Evolutionary conservation across 2,797 vertebrate genomes (phyloP), one percentile per base, ranked within the genome.

Genomic region (Gallinago solitaria): DNA sequence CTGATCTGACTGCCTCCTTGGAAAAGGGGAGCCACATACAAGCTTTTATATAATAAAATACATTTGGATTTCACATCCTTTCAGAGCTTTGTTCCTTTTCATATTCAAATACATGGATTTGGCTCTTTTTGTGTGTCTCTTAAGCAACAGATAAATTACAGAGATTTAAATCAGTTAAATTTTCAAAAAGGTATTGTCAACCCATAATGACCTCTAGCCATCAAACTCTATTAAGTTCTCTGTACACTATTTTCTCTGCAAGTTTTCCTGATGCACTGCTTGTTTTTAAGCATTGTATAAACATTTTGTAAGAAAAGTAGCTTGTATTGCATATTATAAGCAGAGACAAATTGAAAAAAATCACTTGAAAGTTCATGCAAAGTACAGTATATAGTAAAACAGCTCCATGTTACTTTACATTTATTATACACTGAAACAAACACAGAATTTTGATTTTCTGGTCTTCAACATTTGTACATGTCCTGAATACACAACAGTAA

Each of bases 291-390:
- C 33, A 75, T 39, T 50, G 41, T 9, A n/a, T 9, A 56, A 87
- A 83, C 4, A 85, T 51, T 53, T 78, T 24, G 56, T 57, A 56
- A 90, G 70, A 68, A 88, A 90, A 87, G 50, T 5, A 28, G 33
- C 92, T 96, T 96, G 87, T 80, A 89, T 80, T 92, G 90, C 33
- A 65, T 74, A 57, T 69, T 77, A 76, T 7, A 79, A 80, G 60
- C 48, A 78, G 75, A 81, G 41, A 81, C 5, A 11, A 68, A 35
- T 5, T 35, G 18, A 47, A 88, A 77, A 45, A 45, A 33, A 63
- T 28, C 18, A 71, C 21, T 50, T 65, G 77, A 78, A 89, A 77
- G 83, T 32, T 69, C 65, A 60, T 54, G 76, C 76, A 45, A 87
- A 90, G 17, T 28, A 68, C 37, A 82, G 37, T 41, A 12, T 9